Base-by-base conservation (phyloP, 1,140 invertebrate species). In the Lucilia cuprina region DNA sequence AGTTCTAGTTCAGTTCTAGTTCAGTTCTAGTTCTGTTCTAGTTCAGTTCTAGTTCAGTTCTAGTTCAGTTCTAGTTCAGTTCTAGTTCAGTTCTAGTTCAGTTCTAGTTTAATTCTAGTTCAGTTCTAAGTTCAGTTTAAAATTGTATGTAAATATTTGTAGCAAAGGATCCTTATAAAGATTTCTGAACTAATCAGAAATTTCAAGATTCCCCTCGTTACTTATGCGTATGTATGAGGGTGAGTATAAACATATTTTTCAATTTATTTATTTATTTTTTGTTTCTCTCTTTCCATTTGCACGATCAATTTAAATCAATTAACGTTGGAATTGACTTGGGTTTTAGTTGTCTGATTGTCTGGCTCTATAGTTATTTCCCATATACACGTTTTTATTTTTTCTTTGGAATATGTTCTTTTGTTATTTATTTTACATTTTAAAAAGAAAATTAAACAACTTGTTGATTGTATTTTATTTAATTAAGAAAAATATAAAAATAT, bases 261-360 rank as follows among this genome's bases (percentile, higher is more conserved):
- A 30, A 30, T 30, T 77, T 34, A 3, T 77, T 17, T 34, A 17
- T 41, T 74, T 74, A 2, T 41, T 41, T 14, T 5, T 41, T 77
- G 8, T 14, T 77, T 77, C 34, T 77, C 13, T 7, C n/a, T 35
- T 77, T 34, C 13, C 34, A 41, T 17, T 77, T 77, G 30, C 17
- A 77, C 35, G 30, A 77, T 17, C 74, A 77, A 77, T 77, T 77
- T 77, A 77, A 77, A 77, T 77, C 74, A 77, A 77, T 77, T 77
- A 77, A 77, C 30, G 30, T 35, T 77, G 14, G n/a, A 65, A 65
- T 65, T 30, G 25, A n/a, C 14, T 65, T 30, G 25, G 25, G 25
- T 30, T 30, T 30, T 30, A 30, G 25, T 65, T 65, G n/a, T 65
- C n/a, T 65, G 60, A 13, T 7, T 65, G 14, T 65, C n/a, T n/a